Evolutionary conservation across 2,797 vertebrate species (phyloP), one percentile per base, ranked within the genome.

Genomic region (Acanthornis magna): DNA sequence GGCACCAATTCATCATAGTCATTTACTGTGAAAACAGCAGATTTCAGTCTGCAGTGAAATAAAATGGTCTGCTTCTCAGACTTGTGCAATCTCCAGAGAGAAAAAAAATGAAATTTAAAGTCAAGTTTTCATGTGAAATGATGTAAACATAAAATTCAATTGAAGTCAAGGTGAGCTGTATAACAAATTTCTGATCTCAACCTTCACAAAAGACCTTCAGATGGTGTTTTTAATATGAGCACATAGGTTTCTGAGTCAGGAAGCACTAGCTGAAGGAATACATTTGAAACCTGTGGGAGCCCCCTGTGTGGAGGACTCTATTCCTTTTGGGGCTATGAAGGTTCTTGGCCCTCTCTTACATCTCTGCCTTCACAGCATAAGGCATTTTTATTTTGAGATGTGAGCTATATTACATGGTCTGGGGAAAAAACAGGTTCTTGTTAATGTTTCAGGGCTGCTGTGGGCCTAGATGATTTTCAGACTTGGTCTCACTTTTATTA

Each of bases 1-100:
- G 36, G 42, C 84, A 94, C 42, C 55, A 87, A 94, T 96, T 93
- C 53, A 79, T 94, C 92, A 82, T 53, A 87, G 67, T 73, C 62
- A 84, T 91, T 94, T 82, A 74, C 77, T 87, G 71, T 87, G 80
- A 91, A 94, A 96, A 93, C 22, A 82, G 42, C 42, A 70, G 48
- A 88, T 92, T 84, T 91, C 85, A 78, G 40, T 71, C 77, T 76
- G 45, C 55, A 63, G 13, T 63, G 57, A 61, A 94, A 89, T 67
- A 47, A 57, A 85, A 74, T 70, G 16, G 58, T 82, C 91, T 87
- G 27, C 55, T 93, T 93, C 67, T 60, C 61, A 73, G 81, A 67
- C 36, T 61, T 92, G 60, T 82, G 30, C 36, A 67, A 19, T 63
- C 27, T 84, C 32, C 40, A 42, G 58, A 76, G 53, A 32, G 20